Percentiles rank a stretch among this genome's conserved stretches.
Conservation (phyloP, 1,140 invertebrate species). For the Drosophila suzukii region DNA sequence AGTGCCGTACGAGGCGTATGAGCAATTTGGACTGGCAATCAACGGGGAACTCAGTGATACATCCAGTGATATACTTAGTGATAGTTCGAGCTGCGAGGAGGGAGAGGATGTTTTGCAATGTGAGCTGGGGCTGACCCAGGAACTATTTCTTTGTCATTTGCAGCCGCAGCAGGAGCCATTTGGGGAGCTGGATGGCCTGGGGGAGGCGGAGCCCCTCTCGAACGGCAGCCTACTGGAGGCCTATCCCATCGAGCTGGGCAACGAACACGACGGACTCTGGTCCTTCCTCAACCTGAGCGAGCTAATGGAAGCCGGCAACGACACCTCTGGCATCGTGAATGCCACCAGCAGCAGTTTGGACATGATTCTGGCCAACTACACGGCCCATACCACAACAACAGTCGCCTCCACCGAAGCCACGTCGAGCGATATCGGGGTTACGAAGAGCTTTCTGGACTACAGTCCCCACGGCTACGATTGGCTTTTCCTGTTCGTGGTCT, state of each 20-base stretch:
- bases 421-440: constrained; percentile 41
- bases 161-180: too few relatives aligned
- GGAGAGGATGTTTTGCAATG: constrained; percentile 33
- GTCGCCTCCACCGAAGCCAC: constrained; percentile 20
- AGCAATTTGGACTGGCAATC: constrained; percentile 75
- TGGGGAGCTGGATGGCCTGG: neutral
- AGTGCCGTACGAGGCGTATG: constrained; percentile 63
- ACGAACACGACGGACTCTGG: constrained; percentile 49
- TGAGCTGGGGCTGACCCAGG: neutral
- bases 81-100: constrained; percentile 53
- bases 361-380: constrained; percentile 68
- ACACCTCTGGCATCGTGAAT: constrained; percentile 43
- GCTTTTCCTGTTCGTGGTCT: constrained; percentile 91
- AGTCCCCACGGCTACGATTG: constrained; percentile 87
- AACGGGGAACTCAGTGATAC: constrained; percentile 66
- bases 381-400: constrained; percentile 39
- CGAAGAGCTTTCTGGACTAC: constrained; percentile 54
- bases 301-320: constrained; percentile 31
- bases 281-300: constrained; percentile 63
- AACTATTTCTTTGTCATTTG: constrained; percentile 56
- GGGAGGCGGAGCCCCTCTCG: constrained; percentile 2
- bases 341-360: constrained; percentile 48
- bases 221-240: constrained; percentile 24
- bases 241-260: constrained; percentile 56
- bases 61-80: constrained; percentile 69